phyloP scores from a whole-genome alignment of 2,888 invertebrate genomes.

The Diaprepes abbreviatus region DNA sequence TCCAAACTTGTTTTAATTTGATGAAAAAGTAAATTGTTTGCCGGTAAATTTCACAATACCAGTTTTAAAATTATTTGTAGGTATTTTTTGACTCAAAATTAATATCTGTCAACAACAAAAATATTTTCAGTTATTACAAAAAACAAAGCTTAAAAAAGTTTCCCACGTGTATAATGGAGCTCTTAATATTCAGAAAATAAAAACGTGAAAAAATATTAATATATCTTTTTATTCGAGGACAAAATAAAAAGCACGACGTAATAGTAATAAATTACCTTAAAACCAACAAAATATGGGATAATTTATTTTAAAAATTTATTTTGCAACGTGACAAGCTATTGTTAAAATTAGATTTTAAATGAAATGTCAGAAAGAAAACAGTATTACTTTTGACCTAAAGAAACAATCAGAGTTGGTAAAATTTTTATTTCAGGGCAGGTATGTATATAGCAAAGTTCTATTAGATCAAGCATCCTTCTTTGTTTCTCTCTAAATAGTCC shows the following conservation, averaged over 20 bases:
- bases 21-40: no score
- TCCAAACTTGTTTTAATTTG: no score
- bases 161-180: background rate
- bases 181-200: background rate
- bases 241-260: conserved; percentile 13
- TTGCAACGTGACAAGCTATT: conserved; percentile 4
- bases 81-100: background rate
- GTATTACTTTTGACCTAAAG: no score
- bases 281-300: background rate
- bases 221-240: conserved; percentile 5
- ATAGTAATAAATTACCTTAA: conserved; percentile 25
- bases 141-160: background rate
- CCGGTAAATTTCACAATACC: background rate
- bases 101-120: background rate
- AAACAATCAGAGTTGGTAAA: no score
- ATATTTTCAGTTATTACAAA: background rate
- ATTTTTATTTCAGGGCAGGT: no score
- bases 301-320: conserved; percentile 10
- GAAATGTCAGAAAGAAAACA: background rate
- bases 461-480: no score
- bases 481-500: no score
- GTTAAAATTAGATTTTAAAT: background rate
- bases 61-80: no score
- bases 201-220: conserved; percentile 2
- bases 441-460: no score